Evolutionary conservation across 2,797 vertebrate genomes (phyloP), one percentile per base, ranked within the genome.

Genomic region (Oryzias dopingdopingensis): DNA sequence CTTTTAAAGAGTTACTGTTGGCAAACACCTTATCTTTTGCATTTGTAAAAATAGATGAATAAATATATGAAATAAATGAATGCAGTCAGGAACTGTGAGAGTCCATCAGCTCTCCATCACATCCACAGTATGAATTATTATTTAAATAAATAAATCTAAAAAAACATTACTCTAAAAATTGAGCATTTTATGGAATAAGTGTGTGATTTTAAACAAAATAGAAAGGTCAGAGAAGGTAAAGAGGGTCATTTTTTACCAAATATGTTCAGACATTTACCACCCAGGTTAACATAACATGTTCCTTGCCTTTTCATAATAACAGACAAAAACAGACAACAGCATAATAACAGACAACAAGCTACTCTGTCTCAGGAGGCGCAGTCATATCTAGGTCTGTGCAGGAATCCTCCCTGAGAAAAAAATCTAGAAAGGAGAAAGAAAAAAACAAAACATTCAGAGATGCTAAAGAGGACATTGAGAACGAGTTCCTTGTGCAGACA

Each of bases 271-370:
- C 77, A 72, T 87, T 82, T 83, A 85, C 81, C 86, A 84, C 84
- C 85, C 84, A 86, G 87, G 87, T 90, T 89, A 90, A 66, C 80
- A 87, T 65, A 90, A 85, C 87, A 90, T 82, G 81, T 86, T 74
- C 71, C 61, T 65, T 63, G 70, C 72, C 77, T 76, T 85, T 80
- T 87, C 86, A 88, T 82, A 89, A 87, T 81, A 88, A 49, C 18
- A 18, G 18, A 18, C 18, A 18, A 18, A 1, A 18, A 18, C 18
- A 18, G 18, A 18, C 18, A 18, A 18, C 18, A 18, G 2, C 18
- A 18, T 18, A 18, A 18, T 18, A 18, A 18, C 18, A 82, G 81
- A 88, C 85, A 88, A 87, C 86, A 85, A 79, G 61, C 82, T 83
- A 68, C 88, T 87, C 80, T 88, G 86, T 86, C 80, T 81, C 85